Evolutionary conservation across 2,888 invertebrate genomes (phyloP).

Genomic region (Acronicta aceris): DNA sequence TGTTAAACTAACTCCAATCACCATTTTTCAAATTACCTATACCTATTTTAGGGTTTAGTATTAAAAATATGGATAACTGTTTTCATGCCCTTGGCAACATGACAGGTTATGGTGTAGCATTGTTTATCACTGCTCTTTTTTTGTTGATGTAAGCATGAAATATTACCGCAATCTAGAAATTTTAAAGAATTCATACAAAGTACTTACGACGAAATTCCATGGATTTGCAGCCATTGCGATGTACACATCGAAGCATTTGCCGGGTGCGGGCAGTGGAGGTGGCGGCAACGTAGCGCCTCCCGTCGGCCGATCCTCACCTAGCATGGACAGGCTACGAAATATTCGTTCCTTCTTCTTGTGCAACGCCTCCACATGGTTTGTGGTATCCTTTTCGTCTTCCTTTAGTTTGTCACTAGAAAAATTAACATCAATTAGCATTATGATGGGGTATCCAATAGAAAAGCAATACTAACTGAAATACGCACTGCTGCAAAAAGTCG

Average conservation of each 20-base stretch:
- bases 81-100: too few relatives aligned
- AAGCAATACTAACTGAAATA: conserved; percentile 14
- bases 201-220: conserved; percentile 90
- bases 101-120: too few relatives aligned
- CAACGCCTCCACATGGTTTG: conserved; percentile 78
- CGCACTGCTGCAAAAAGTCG: conserved; percentile 85
- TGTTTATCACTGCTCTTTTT: too few relatives aligned
- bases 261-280: conserved; percentile 79
- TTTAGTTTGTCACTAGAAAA: conserved; percentile 70
- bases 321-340: conserved; percentile 71
- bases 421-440: conserved; percentile 8
- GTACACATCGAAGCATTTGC: conserved; percentile 91
- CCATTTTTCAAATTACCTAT: too few relatives aligned
- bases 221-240: conserved; percentile 94
- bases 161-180: too few relatives aligned
- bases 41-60: too few relatives aligned
- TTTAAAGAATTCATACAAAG: neutral
- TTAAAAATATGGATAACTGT: too few relatives aligned
- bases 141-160: too few relatives aligned
- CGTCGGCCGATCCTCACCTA: conserved; percentile 35
- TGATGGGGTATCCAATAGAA: neutral
- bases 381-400: conserved; percentile 69
- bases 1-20: too few relatives aligned
- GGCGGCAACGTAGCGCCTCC: conserved; percentile 75
- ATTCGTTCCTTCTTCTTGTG: conserved; percentile 85